Evolutionary conservation across 1,140 invertebrate genomes (phyloP).

Genomic region (Pogonomyrmex californicus): DNA sequence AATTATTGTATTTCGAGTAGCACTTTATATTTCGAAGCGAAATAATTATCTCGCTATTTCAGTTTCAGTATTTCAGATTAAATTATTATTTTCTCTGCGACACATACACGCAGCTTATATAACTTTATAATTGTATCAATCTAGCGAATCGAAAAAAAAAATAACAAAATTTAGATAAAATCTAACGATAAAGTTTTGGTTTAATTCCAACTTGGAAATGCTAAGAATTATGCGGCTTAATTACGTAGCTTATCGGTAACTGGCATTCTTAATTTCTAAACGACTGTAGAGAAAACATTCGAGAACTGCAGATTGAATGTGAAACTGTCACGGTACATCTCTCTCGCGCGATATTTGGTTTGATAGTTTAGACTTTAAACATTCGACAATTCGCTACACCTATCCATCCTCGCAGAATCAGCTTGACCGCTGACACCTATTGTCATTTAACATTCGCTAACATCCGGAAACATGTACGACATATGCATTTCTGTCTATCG

Average conservation of each 20-base stretch:
- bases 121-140: conserved; percentile 24
- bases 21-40: conserved; percentile 22
- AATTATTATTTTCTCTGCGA: conserved; percentile 11
- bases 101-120: not conserved
- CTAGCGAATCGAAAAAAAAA: not conserved
- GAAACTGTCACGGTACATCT: conserved; percentile 47
- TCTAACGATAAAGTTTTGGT: conserved; percentile 12
- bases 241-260: conserved; percentile 51
- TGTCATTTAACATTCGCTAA: conserved; percentile 71
- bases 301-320: conserved; percentile 42
- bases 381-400: conserved; percentile 42
- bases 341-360: conserved; percentile 33
- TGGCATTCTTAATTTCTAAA: conserved; percentile 47
- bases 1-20: conserved; percentile 30
- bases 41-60: conserved; percentile 13
- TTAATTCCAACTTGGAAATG: not conserved
- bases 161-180: not conserved
- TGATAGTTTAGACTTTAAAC: conserved; percentile 54
- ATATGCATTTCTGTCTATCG: conserved; percentile 69
- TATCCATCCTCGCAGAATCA: conserved; percentile 43
- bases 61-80: conserved; percentile 12
- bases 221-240: not conserved
- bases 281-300: conserved; percentile 47
- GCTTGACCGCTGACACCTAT: conserved; percentile 58
- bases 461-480: conserved; percentile 60